A percentile compares a stretch with the other conserved stretches of the same genome.
Evolutionary conservation across 2,888 invertebrate species (phyloP).

Genomic region (Notodonta ziczac): DNA sequence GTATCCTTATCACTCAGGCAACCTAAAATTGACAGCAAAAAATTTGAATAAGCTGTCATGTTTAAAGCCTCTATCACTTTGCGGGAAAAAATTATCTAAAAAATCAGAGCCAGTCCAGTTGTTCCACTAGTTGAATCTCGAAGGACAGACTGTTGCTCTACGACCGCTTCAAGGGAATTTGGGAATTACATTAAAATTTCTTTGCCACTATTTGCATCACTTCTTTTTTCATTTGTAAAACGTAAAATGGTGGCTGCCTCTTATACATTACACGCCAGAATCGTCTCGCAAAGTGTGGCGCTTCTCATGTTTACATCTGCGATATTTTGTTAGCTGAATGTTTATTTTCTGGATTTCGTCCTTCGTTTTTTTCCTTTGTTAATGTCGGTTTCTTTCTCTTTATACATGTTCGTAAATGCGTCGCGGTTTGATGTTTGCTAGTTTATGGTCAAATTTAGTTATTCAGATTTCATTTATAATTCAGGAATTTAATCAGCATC

Average conservation of each 20-base stretch:
- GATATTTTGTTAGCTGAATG: constrained; percentile 58
- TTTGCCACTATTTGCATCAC: not conserved
- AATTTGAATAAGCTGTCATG: no score
- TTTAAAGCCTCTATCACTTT: no score
- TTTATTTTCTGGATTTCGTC: constrained; percentile 71
- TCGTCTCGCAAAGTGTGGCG: constrained; percentile 47
- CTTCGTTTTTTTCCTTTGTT: constrained; percentile 63
- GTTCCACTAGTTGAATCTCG: no score
- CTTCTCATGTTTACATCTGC: constrained; percentile 56
- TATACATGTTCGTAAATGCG: constrained; percentile 62
- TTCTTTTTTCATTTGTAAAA: not conserved
- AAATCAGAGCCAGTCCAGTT: no score
- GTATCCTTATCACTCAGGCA: no score
- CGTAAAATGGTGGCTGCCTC: not conserved
- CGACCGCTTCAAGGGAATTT: no score
- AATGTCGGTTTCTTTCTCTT: constrained; percentile 57
- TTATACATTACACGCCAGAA: not conserved
- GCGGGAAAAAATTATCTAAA: no score
- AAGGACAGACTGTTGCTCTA: no score
- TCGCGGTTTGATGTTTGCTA: constrained; percentile 38
- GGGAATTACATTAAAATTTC: no score
- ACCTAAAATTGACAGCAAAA: no score
- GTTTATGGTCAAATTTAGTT: constrained; percentile 6
- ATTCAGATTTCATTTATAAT: no score
- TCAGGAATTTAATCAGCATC: no score